These are phyloP conservation scores for Caenorhabditis sulstoni DNA, from an alignment of 2,888 invertebrate genomes.

Conservation along the genomic window DNA sequence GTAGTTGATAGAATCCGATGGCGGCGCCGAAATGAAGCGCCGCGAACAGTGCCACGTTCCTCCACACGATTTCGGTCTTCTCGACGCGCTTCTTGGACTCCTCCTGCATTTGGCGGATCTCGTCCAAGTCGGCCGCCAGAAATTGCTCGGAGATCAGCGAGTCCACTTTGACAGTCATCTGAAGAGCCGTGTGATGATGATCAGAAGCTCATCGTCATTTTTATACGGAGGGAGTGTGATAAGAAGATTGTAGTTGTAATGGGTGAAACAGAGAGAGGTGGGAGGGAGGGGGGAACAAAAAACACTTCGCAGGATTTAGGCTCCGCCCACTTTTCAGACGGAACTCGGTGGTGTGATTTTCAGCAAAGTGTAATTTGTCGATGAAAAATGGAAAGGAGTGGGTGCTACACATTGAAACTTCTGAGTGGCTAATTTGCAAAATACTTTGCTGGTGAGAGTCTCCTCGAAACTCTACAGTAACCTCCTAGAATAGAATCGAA, in stretches of 20 bases:
- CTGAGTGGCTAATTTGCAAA: too few species aligned
- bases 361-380: background rate
- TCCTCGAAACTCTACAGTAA: too few species aligned
- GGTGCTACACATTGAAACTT: too few species aligned
- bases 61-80: constrained; percentile 75
- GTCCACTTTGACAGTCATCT: constrained; percentile 45
- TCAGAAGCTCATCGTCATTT: too few species aligned
- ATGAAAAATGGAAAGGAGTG: background rate
- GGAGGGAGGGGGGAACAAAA: background rate
- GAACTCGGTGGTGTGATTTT: background rate
- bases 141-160: constrained; percentile 56
- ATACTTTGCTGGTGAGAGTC: too few species aligned
- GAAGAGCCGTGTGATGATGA: too few species aligned
- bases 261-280: too few species aligned
- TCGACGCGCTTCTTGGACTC: constrained; percentile 58
- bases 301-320: background rate
- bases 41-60: constrained; percentile 75
- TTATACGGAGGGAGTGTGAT: too few species aligned
- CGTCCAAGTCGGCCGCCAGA: constrained; percentile 73
- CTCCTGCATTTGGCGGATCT: constrained; percentile 67
- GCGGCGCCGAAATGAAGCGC: constrained; percentile 75
- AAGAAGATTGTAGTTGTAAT: too few species aligned
- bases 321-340: background rate
- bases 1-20: constrained; percentile 73
- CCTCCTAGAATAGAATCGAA: too few species aligned